These are phyloP conservation scores for Calephelis nemesis DNA, from an alignment of 1,140 invertebrate species.

Conservation along the genomic window DNA sequence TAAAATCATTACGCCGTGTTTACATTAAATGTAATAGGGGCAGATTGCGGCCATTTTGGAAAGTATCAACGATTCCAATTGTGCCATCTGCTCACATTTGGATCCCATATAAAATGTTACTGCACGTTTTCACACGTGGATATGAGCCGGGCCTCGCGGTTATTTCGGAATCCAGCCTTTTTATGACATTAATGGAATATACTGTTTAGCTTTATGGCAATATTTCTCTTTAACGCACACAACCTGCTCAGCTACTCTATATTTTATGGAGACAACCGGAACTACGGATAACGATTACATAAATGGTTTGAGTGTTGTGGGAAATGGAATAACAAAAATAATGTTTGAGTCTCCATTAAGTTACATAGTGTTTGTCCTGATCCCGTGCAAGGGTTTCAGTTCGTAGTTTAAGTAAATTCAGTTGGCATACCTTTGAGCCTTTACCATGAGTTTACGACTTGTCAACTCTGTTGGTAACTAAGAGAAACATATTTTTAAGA, in stretches of 20 bases:
- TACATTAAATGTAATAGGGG: conserved; percentile 54
- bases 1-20: conserved; percentile 39
- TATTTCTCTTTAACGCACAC: conserved; percentile 49
- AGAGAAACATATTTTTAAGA: no score
- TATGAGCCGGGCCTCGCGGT: conserved; percentile 53
- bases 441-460: no score
- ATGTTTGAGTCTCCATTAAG: no score
- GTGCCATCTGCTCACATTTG: conserved; percentile 73
- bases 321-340: neutral
- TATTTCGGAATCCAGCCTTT: conserved; percentile 65
- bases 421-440: no score
- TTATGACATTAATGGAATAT: conserved; percentile 71
- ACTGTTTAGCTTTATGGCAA: conserved; percentile 57
- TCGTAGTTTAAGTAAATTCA: no score
- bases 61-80: conserved; percentile 61
- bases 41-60: conserved; percentile 62
- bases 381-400: no score
- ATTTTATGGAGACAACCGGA: conserved; percentile 22
- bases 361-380: no score
- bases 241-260: conserved; percentile 26
- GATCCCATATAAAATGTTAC: conserved; percentile 76
- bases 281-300: conserved; percentile 10
- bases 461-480: no score
- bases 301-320: neutral
- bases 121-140: conserved; percentile 69